Percentiles rank a stretch among this genome's conserved stretches.
These are phyloP conservation scores for Polyommatus icarus DNA, from an alignment of 2,888 invertebrate species.

Conservation along the genomic window DNA sequence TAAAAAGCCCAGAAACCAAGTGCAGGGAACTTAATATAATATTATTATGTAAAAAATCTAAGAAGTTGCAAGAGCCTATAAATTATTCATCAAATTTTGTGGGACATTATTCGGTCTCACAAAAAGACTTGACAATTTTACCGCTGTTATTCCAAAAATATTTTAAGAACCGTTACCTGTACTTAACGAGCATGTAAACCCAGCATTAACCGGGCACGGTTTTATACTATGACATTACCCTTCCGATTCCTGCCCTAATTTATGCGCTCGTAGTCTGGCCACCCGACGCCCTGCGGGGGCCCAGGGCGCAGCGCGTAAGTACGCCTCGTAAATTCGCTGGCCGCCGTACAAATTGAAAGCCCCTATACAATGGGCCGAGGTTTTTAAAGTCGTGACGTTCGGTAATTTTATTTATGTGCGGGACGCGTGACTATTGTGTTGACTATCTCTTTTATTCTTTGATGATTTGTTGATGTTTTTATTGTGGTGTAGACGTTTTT, in stretches of 20 bases:
- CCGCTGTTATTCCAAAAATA: not conserved
- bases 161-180: not conserved
- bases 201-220: not conserved
- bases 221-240: conserved; percentile 52
- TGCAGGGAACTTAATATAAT: no score
- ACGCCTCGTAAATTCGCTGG: conserved; percentile 53
- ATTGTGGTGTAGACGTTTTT: conserved; percentile 18
- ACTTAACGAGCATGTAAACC: not conserved
- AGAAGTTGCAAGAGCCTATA: no score
- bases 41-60: no score
- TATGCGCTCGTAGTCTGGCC: conserved; percentile 65
- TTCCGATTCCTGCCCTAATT: conserved; percentile 62
- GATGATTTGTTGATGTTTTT: conserved; percentile 24
- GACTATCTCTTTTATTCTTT: conserved; percentile 28
- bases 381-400: conserved; percentile 56
- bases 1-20: no score
- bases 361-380: conserved; percentile 49
- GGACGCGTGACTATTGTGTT: conserved; percentile 59
- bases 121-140: not conserved
- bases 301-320: conserved; percentile 47
- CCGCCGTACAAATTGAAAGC: conserved; percentile 68
- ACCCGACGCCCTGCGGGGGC: conserved; percentile 46
- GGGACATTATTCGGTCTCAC: not conserved
- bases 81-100: not conserved
- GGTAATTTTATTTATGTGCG: conserved; percentile 71